These are phyloP conservation scores for Agrenia bidenticulata DNA, from an alignment of 2,888 invertebrate genomes.

Conservation along the genomic window DNA sequence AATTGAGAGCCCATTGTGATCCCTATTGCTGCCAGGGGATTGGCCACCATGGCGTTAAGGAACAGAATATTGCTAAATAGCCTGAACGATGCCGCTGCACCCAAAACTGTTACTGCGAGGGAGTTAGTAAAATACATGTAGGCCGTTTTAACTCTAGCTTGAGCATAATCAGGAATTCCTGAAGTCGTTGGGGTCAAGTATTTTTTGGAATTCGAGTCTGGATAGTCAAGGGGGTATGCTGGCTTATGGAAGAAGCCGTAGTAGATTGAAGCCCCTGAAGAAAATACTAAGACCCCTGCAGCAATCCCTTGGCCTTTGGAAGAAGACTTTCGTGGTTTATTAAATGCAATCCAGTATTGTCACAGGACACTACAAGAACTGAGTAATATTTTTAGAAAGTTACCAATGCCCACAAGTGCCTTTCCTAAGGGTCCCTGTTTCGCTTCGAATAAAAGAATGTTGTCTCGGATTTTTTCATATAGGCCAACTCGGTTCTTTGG, in stretches of 20 bases:
- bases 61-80: constrained; percentile 26
- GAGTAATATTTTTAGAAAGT: too few relatives aligned
- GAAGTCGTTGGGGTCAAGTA: neutral
- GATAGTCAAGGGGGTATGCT: neutral
- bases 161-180: constrained; percentile 7
- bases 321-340: neutral
- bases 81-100: constrained; percentile 23
- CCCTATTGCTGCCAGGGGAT: constrained; percentile 22
- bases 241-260: constrained; percentile 8
- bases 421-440: constrained; percentile 24
- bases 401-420: constrained; percentile 23
- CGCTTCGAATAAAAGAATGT: constrained; percentile 29
- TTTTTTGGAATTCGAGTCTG: neutral
- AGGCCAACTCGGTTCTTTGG: neutral
- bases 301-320: constrained; percentile 23
- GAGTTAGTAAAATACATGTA: constrained; percentile 25
- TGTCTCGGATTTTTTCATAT: constrained; percentile 20
- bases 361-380: too few relatives aligned
- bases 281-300: constrained; percentile 20
- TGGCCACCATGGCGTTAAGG: constrained; percentile 9
- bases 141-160: constrained; percentile 6
- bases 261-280: constrained; percentile 11
- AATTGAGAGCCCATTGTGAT: constrained; percentile 32
- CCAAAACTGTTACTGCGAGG: neutral
- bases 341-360: neutral